These are phyloP conservation scores for Gobiocypris rarus DNA, from an alignment of 2,113 vertebrate genomes.

Conservation along the genomic window DNA sequence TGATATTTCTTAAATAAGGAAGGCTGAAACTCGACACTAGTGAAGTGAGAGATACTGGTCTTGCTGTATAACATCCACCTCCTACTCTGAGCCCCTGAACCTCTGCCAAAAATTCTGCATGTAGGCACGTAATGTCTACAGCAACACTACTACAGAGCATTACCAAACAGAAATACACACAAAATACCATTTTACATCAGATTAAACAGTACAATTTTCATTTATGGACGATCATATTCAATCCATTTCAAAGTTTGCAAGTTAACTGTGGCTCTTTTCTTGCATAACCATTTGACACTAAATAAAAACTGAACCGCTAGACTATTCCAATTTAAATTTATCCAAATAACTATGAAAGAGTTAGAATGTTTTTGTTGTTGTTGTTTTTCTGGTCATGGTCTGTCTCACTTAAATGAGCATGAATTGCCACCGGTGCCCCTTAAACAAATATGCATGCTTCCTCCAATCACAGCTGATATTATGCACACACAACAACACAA, in stretches of 20 bases:
- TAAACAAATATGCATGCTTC: background rate
- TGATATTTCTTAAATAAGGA: conserved; percentile 11
- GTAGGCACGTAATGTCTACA: background rate
- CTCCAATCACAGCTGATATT: background rate
- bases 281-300: background rate
- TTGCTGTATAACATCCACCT: background rate
- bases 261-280: background rate
- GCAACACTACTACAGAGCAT: background rate
- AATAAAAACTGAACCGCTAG: background rate
- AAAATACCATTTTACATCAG: background rate
- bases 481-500: background rate
- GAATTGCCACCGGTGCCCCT: background rate
- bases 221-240: background rate
- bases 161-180: background rate
- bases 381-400: background rate
- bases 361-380: too few relatives aligned
- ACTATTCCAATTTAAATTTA: background rate
- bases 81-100: background rate
- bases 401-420: background rate
- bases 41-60: background rate
- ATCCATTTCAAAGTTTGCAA: background rate
- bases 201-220: background rate
- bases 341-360: background rate
- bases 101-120: conserved; percentile 1
- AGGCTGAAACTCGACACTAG: background rate